Conservation (phyloP, 1,140 invertebrate species). For the Pogonus chalceus region DNA sequence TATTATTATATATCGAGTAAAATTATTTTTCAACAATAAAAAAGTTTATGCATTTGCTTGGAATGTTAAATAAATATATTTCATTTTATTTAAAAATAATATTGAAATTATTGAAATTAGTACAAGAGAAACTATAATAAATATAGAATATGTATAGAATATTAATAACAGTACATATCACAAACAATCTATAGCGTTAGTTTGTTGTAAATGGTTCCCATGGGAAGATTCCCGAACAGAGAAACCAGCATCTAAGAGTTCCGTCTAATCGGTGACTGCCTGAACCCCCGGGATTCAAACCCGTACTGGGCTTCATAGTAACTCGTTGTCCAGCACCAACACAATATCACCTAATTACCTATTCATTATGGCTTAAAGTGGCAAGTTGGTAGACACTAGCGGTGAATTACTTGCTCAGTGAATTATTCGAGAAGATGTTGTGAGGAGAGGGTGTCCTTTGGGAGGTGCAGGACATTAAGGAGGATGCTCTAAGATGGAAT, state of each 20-base stretch:
- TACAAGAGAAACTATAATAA: too few relatives aligned
- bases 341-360: constrained; percentile 36
- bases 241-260: too few relatives aligned
- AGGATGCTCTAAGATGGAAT: constrained; percentile 1
- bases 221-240: background rate
- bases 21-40: too few relatives aligned
- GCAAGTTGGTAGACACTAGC: constrained; percentile 26
- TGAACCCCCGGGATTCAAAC: background rate
- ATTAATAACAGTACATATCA: too few relatives aligned
- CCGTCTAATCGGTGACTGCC: background rate
- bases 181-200: too few relatives aligned
- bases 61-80: too few relatives aligned
- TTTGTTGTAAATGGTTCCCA: constrained; percentile 2
- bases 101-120: too few relatives aligned
- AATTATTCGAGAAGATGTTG: too few relatives aligned
- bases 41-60: too few relatives aligned
- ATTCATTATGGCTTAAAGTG: constrained; percentile 36
- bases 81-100: too few relatives aligned
- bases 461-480: background rate
- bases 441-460: background rate
- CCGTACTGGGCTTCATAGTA: background rate
- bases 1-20: too few relatives aligned
- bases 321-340: constrained; percentile 11
- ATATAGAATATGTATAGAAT: too few relatives aligned
- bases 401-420: constrained; percentile 28